phyloP scores from a whole-genome alignment of 2,113 vertebrate species.

The Tapirus terrestris region DNA sequence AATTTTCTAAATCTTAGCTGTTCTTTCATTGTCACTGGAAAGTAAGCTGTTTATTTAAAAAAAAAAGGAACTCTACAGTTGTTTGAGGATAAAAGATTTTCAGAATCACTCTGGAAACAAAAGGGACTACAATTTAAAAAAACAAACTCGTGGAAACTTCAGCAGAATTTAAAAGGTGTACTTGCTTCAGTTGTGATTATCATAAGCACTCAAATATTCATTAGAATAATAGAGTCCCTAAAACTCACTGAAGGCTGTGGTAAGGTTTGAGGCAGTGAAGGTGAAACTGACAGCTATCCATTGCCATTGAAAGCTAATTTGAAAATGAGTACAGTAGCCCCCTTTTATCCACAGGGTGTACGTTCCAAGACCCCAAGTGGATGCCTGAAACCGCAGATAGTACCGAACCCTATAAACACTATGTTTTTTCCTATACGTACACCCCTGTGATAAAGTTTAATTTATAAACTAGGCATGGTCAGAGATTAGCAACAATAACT shows the following conservation, averaged over 20 bases:
- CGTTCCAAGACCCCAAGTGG: no score
- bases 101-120: constrained; percentile 27
- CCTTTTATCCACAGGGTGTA: no score
- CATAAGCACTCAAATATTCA: neutral
- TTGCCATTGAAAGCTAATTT: neutral
- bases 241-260: neutral
- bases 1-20: constrained; percentile 13
- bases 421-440: no score
- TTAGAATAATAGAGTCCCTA: neutral
- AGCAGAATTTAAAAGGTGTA: neutral
- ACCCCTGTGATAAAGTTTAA: no score
- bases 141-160: neutral
- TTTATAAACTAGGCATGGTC: no score
- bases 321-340: neutral
- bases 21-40: neutral
- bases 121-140: neutral
- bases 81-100: constrained; percentile 29
- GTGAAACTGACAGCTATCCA: neutral
- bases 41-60: constrained; percentile 8
- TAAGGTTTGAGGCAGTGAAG: neutral
- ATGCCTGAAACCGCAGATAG: no score
- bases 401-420: no score
- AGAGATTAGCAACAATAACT: no score
- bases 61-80: neutral
- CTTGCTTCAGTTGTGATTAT: neutral